Evolutionary conservation across 2,113 vertebrate species (phyloP).

Genomic region (Lampris incognitus): DNA sequence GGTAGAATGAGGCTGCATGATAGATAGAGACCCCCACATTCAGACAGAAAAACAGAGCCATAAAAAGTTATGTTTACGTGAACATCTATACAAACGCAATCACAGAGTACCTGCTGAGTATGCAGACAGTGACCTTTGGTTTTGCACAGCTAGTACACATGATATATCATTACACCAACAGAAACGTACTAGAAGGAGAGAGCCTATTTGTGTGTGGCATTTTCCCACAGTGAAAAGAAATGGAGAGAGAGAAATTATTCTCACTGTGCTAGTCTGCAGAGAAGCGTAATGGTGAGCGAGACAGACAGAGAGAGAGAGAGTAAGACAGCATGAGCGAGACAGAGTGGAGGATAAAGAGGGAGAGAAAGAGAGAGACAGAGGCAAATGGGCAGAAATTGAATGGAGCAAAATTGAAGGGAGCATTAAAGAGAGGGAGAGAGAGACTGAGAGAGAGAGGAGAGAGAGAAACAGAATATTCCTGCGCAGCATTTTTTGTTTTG

Average conservation of each 20-base stretch:
- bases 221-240: constrained; percentile 19
- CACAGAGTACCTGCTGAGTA: constrained; percentile 31
- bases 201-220: constrained; percentile 14
- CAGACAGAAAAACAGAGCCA: no score
- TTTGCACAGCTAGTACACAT: constrained; percentile 19
- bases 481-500: constrained; percentile 36
- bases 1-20: no score
- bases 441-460: background rate
- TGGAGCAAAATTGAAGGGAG: no score
- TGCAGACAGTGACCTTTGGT: constrained; percentile 40
- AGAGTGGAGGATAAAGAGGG: background rate
- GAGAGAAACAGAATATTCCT: constrained; percentile 32
- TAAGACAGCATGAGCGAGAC: background rate
- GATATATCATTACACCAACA: constrained; percentile 3
- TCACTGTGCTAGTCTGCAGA: background rate
- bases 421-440: background rate
- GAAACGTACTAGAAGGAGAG: constrained; percentile 4
- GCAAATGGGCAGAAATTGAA: no score
- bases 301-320: background rate
- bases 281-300: constrained; percentile 3
- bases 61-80: background rate
- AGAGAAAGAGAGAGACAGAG: constrained; percentile 19
- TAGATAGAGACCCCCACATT: no score
- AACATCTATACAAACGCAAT: constrained; percentile 14
- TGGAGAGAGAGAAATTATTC: background rate